Conservation (phyloP, 2,797 vertebrate genomes). For the Ptychadena robeensis region DNA sequence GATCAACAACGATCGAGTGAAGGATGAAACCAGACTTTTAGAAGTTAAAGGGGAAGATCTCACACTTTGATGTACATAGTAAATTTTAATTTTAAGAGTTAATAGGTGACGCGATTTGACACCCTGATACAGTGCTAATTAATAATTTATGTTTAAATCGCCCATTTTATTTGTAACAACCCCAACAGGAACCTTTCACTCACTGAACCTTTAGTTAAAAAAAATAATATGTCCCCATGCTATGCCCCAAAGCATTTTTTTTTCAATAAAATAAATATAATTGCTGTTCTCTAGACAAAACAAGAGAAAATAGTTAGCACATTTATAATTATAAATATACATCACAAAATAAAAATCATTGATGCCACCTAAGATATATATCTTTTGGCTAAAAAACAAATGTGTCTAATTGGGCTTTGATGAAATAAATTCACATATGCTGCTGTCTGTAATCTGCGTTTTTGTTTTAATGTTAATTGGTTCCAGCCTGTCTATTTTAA, state of each 20-base stretch:
- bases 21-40: too few species aligned
- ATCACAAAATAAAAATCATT: background rate
- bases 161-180: background rate
- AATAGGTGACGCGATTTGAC: too few species aligned
- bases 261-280: background rate
- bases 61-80: too few species aligned
- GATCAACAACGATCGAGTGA: too few species aligned
- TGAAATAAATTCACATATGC: slow-evolving; percentile 1
- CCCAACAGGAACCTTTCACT: background rate
- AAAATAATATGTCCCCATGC: too few species aligned
- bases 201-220: too few species aligned
- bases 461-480: slow-evolving; percentile 43
- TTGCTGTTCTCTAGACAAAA: background rate
- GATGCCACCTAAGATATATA: slow-evolving; percentile 67
- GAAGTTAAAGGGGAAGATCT: too few species aligned
- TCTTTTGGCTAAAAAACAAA: slow-evolving; percentile 3
- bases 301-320: background rate
- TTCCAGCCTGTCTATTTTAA: slow-evolving; percentile 59
- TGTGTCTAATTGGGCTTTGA: slow-evolving; percentile 33
- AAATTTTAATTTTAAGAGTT: too few species aligned
- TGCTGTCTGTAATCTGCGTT: slow-evolving; percentile 31
- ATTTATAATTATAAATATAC: background rate
- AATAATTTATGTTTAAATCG: background rate
- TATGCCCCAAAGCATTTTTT: too few species aligned
- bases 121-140: background rate